Conservation (phyloP, 2,888 invertebrate species). For the Caenorhabditis imperialis region DNA sequence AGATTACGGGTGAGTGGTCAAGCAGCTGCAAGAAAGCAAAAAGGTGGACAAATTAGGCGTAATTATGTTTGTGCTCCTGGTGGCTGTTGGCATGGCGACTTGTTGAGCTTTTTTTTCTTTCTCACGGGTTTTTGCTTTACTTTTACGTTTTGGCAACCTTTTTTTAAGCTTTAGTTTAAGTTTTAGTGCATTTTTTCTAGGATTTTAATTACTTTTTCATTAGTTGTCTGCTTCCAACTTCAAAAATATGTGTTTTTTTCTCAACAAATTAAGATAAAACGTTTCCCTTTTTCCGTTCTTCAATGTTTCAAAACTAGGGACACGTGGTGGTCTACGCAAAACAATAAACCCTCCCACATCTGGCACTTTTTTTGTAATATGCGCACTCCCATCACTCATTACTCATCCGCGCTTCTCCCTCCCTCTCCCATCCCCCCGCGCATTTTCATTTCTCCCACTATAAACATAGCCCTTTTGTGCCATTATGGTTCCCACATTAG, state of each 20-base stretch:
- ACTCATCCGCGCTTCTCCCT: too few relatives aligned
- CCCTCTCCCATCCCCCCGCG: constrained; percentile 2
- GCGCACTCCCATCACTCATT: constrained; percentile 48
- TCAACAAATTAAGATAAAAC: too few relatives aligned
- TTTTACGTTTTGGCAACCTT: neutral
- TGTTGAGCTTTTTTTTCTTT: neutral
- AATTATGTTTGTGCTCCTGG: constrained; percentile 25
- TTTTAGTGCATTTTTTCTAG: too few relatives aligned
- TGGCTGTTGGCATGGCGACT: constrained; percentile 29
- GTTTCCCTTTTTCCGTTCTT: too few relatives aligned
- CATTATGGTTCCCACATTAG: constrained; percentile 50
- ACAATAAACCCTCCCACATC: constrained; percentile 41
- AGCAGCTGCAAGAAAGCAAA: constrained; percentile 25
- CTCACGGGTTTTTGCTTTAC: neutral
- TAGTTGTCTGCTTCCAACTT: too few relatives aligned
- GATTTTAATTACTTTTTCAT: too few relatives aligned
- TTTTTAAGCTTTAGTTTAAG: too few relatives aligned
- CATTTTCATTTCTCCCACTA: constrained; percentile 43
- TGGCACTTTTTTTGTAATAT: constrained; percentile 45
- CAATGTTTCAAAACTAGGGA: too few relatives aligned
- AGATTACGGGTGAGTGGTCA: constrained; percentile 18
- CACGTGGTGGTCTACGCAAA: too few relatives aligned
- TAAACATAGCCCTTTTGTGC: constrained; percentile 39
- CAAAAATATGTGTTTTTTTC: too few relatives aligned
- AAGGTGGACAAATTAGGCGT: constrained; percentile 29